Evolutionary conservation across 2,888 invertebrate genomes (phyloP).

Genomic region (Sthenelais limicola): DNA sequence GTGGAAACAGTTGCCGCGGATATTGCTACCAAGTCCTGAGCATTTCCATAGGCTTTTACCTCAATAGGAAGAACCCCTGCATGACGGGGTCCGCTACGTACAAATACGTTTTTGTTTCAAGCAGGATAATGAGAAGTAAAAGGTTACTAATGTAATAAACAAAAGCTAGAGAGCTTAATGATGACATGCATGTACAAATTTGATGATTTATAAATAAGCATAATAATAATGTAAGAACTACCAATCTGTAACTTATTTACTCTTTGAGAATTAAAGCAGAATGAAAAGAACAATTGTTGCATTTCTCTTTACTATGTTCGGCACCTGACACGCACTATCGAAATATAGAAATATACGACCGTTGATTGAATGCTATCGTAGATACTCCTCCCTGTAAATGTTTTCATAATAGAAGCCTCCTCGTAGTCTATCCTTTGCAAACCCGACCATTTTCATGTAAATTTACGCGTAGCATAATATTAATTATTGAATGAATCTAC

Average conservation of each 20-base stretch:
- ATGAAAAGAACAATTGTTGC: slow-evolving; percentile 45
- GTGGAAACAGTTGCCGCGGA: slow-evolving; percentile 45
- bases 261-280: slow-evolving; percentile 48
- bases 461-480: too few relatives aligned
- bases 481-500: too few relatives aligned
- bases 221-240: slow-evolving; percentile 44
- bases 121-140: slow-evolving; percentile 31
- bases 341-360: too few relatives aligned
- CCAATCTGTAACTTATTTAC: slow-evolving; percentile 48
- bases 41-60: slow-evolving; percentile 41
- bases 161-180: slow-evolving; percentile 40
- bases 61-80: slow-evolving; percentile 34
- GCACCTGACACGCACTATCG: too few relatives aligned
- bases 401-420: too few relatives aligned
- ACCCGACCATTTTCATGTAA: too few relatives aligned
- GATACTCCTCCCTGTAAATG: too few relatives aligned
- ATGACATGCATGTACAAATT: slow-evolving; percentile 42
- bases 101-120: slow-evolving; percentile 38
- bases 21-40: slow-evolving; percentile 38
- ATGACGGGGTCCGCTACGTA: slow-evolving; percentile 45
- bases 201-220: slow-evolving; percentile 44
- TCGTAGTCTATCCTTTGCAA: too few relatives aligned
- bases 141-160: slow-evolving; percentile 23
- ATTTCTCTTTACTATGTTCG: too few relatives aligned
- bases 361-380: too few relatives aligned